phyloP scores from a whole-genome alignment of 2,113 vertebrate species.

The Coryphaenoides rupestris region DNA sequence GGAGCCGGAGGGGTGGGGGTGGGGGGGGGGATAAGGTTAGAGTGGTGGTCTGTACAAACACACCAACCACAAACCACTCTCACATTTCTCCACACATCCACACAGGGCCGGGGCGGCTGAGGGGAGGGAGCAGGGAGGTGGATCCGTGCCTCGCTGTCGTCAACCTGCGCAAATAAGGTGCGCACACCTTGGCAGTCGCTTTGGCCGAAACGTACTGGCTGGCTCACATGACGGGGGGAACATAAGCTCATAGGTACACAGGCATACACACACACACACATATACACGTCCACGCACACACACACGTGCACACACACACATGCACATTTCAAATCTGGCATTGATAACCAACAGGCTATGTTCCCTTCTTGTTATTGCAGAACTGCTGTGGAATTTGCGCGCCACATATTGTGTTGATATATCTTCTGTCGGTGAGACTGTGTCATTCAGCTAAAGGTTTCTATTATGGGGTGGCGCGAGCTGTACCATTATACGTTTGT shows the following conservation, averaged over 20 bases:
- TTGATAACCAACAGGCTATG: too few species aligned
- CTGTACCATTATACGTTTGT: too few species aligned
- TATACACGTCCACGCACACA: slow-evolving; percentile 4
- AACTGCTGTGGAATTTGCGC: too few species aligned
- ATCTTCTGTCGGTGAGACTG: too few species aligned
- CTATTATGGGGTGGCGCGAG: too few species aligned
- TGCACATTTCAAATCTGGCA: background rate
- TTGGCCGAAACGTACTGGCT: slow-evolving; percentile 11
- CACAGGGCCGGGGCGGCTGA: too few species aligned
- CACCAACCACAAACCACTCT: background rate
- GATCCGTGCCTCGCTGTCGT: background rate
- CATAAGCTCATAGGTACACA: slow-evolving; percentile 16
- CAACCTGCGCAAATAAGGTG: background rate
- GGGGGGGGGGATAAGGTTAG: too few species aligned
- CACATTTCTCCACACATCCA: background rate
- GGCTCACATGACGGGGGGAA: slow-evolving; percentile 15
- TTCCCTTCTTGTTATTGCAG: too few species aligned
- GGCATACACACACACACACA: slow-evolving; percentile 18
- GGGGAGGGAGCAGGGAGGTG: background rate
- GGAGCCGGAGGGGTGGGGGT: too few species aligned
- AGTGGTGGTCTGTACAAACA: too few species aligned
- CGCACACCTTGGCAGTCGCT: background rate
- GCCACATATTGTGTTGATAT: too few species aligned
- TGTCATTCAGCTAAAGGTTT: too few species aligned
- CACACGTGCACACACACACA: slow-evolving; percentile 4